Evolutionary conservation across 2,888 invertebrate species (phyloP), one percentile per base, ranked within the genome.

Genomic region (Amphipyra tragopoginis): DNA sequence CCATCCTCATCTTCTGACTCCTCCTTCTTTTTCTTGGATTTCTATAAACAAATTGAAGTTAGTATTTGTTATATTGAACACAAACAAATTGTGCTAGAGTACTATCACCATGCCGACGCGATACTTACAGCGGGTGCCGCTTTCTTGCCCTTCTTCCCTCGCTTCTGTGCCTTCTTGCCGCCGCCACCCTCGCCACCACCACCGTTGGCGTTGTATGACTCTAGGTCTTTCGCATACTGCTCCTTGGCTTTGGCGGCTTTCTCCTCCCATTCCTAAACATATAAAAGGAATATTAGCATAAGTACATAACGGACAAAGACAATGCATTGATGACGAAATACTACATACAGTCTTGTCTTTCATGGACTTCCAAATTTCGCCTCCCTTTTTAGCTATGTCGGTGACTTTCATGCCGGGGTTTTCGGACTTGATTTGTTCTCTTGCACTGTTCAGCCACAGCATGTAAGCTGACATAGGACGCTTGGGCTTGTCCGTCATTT

Each of bases 351-450:
- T 96, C 95, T 98, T 98, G 85, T 98, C 98, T 83, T 97, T 97
- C 88, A 99, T 94, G 65, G 96, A 97, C 84, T 97, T 97, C 99
- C 99, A 99, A 95, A 98, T 95, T 95, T 99, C 99, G 50, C 99
- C 99, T 62, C 97, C 99, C 86, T 98, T 98, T 93, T 98, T 99
- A 43, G 98, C 97, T 66, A 99, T 96, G 85, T 99, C 99, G 8
- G 98, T 98, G 29, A 99, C 96, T 85, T 97, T 96, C 71, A 98
- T 97, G 69, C 98, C 98, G 33, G 99, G 99, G 95, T 98, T 96
- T 52, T 98, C 98, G 38, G 97, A 95, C 91, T 99, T 99, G 75
- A 99, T 98, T 76, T 96, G 94, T 82, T 98, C 98, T 77, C 99
- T 96, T 65, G 96, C 97, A 78, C 97, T 98, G 89, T 98, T 98